Conservation (phyloP, 2,797 vertebrate species). For the Lepidocolaptes lacrymiger region DNA sequence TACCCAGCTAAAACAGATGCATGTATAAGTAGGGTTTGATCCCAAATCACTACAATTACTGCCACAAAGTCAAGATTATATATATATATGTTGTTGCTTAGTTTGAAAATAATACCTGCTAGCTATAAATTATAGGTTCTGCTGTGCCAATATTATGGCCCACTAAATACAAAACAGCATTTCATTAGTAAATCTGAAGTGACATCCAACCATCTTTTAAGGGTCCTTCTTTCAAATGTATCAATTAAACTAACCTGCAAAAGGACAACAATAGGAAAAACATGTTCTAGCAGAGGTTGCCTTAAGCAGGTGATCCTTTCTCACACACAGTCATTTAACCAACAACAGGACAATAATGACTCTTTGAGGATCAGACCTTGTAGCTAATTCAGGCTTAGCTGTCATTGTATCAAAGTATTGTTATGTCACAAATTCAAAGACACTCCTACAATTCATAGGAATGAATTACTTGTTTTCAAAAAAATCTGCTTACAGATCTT, state of each 20-base stretch:
- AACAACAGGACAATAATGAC: neutral
- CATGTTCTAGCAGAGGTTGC: neutral
- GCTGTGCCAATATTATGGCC: neutral
- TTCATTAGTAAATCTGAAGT: conserved; percentile 25
- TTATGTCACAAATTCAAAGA: neutral
- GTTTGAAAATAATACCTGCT: conserved; percentile 7
- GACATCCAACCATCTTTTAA: neutral
- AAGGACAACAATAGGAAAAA: neutral
- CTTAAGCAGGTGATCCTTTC: neutral
- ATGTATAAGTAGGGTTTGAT: neutral
- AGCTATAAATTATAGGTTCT: neutral
- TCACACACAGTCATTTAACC: neutral
- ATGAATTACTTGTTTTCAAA: neutral
- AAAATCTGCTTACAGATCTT: neutral
- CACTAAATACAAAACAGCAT: neutral
- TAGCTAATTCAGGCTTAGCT: neutral
- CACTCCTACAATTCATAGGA: neutral
- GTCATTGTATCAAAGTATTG: neutral
- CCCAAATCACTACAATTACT: neutral
- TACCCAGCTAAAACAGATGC: neutral
- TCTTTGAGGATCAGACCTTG: neutral
- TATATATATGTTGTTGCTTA: neutral
- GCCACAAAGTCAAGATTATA: neutral
- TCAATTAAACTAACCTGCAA: neutral
- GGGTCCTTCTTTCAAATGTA: neutral